Base-by-base conservation (phyloP, 2,113 vertebrate species). In the Pica pica region DNA sequence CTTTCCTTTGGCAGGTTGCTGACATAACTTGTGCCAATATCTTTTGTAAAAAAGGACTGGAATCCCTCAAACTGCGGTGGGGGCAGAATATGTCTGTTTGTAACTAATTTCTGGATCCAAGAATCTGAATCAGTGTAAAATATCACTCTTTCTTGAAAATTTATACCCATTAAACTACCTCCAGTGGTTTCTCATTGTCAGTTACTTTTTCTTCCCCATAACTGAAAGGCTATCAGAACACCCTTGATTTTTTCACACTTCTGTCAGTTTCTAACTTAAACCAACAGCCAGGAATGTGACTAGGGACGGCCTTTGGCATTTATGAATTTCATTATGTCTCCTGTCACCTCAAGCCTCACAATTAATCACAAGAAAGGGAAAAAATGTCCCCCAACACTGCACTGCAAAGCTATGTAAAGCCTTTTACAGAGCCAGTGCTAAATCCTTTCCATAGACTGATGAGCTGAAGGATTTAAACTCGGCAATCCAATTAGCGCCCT, bases 221-320 rank as follows among this genome's bases (percentile, higher is more conserved):
- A 87, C 87, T 87, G 95, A 82, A 91, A 61, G 69, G 73, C 89
- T 94, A 89, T 92, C 89, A 76, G 93, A 82, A 55, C 69, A 89
- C 77, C 90, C 89, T 93, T 96, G 95, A 97, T 97, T 97, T 96
- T 96, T 97, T 97, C 97, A 94, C 96, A 94, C 93, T 96, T 78
- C 93, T 97, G 95, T 96, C 96, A 89, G 92, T 84, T 93, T 87
- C 94, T 88, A 96, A 95, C 93, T 91, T 94, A 97, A 97, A 92
- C 92, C 92, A 92, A 92, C 96, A 97, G 94, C 82, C 93, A 96
- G 95, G 97, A 97, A 97, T 96, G 96, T 96, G 96, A 92, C 89
- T 89, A 74, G 84, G 89, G 94, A 97, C 16, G 73, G 95, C 96
- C 94, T 97, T 95, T 93, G 89, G 96, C 96, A 94, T 95, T 95